Percentiles rank a stretch among this genome's conserved stretches.
These are phyloP conservation scores for Microchrysa polita DNA, from an alignment of 2,888 invertebrate species.

Conservation along the genomic window DNA sequence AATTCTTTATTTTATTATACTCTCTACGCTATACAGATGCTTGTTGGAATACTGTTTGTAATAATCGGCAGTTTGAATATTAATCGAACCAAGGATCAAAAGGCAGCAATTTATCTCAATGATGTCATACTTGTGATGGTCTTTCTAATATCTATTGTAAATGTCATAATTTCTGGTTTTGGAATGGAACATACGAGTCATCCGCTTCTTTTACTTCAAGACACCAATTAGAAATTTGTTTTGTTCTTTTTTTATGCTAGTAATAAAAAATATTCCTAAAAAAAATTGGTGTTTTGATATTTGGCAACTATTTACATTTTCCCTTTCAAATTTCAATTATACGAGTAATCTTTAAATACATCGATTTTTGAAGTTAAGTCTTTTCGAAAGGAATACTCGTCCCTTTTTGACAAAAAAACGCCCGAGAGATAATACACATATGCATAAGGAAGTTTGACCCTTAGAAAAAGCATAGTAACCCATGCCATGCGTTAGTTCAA, in stretches of 20 bases:
- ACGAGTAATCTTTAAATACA: too few species aligned
- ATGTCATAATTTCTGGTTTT: constrained; percentile 85
- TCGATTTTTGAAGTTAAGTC: too few species aligned
- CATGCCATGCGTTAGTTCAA: too few species aligned
- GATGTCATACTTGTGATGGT: constrained; percentile 82
- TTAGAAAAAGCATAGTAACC: too few species aligned
- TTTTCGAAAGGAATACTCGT: too few species aligned
- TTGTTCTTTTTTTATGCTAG: not conserved
- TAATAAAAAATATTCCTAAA: constrained; percentile 2
- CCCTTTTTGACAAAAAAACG: too few species aligned
- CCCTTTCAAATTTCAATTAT: too few species aligned
- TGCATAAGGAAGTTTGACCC: too few species aligned
- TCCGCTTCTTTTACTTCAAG: constrained; percentile 66
- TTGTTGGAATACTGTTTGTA: constrained; percentile 84
- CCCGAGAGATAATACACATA: too few species aligned
- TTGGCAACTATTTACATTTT: too few species aligned
- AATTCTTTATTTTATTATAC: constrained; percentile 30
- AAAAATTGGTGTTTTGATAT: not conserved
- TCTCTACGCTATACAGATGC: constrained; percentile 70
- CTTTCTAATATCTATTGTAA: constrained; percentile 82
- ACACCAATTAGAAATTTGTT: constrained; percentile 42
- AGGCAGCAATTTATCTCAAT: constrained; percentile 80
- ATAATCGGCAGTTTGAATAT: constrained; percentile 85
- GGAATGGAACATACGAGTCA: constrained; percentile 81
- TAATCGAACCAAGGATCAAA: constrained; percentile 78